Percentiles rank a stretch among this genome's conserved stretches.
Conservation (phyloP, 2,888 invertebrate genomes). For the Troides aeacus region DNA sequence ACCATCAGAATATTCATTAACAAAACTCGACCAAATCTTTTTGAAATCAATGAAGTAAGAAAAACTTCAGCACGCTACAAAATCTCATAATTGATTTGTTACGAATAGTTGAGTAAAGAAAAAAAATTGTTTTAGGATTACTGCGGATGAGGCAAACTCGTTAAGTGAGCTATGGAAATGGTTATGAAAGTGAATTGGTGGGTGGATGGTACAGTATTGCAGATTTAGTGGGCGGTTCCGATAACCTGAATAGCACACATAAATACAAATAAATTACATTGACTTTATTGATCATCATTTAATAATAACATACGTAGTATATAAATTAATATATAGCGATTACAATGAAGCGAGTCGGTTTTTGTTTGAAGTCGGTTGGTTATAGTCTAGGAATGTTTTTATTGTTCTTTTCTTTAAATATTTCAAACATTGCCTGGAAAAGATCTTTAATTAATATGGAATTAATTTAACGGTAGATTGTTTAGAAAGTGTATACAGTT, state of each 20-base stretch:
- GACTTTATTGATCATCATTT: too few relatives aligned
- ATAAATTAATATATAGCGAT: too few relatives aligned
- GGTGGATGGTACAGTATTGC: slow-evolving; percentile 18
- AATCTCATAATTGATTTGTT: slow-evolving; percentile 17
- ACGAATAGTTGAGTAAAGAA: slow-evolving; percentile 18
- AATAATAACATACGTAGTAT: too few relatives aligned
- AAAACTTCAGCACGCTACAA: slow-evolving; percentile 12
- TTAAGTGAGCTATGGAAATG: slow-evolving; percentile 5
- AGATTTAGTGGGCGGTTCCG: slow-evolving; percentile 24
- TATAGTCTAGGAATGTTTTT: too few relatives aligned
- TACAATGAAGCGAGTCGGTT: too few relatives aligned
- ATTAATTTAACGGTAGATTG: too few relatives aligned
- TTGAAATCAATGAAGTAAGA: slow-evolving; percentile 13
- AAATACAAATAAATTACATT: too few relatives aligned
- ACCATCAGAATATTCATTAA: neutral
- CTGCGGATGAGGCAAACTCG: slow-evolving; percentile 16
- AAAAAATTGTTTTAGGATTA: slow-evolving; percentile 4
- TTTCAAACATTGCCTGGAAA: too few relatives aligned
- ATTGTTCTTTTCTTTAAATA: too few relatives aligned
- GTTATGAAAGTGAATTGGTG: slow-evolving; percentile 19
- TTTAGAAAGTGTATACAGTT: too few relatives aligned
- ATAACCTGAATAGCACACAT: neutral
- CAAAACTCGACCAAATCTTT: slow-evolving; percentile 11
- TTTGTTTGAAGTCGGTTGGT: too few relatives aligned
- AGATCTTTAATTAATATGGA: too few relatives aligned